These are phyloP conservation scores for Charadrius vociferus DNA, from an alignment of 2,113 vertebrate species.

Conservation along the genomic window DNA sequence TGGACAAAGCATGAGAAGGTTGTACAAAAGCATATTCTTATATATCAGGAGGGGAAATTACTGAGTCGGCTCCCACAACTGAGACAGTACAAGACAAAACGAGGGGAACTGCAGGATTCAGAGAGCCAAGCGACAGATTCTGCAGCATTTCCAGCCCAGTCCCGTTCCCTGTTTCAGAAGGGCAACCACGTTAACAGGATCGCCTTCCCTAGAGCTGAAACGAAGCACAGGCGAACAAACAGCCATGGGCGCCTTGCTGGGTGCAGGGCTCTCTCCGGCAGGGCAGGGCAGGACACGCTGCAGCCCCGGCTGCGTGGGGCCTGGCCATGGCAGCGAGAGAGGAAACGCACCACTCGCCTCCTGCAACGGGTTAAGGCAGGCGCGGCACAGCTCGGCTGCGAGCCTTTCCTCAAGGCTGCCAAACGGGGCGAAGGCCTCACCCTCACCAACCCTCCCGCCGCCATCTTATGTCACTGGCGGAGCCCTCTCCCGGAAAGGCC, in stretches of 20 bases:
- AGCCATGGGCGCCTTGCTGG: fast-evolving
- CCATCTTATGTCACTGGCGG: neutral
- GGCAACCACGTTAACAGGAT: fast-evolving
- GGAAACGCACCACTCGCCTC: neutral
- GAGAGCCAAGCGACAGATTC: neutral
- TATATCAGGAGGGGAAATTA: neutral
- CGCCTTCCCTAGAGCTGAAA: neutral
- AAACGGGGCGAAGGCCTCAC: fast-evolving
- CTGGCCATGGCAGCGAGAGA: fast-evolving
- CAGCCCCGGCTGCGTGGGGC: neutral
- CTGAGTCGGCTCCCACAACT: neutral
- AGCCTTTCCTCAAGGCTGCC: neutral
- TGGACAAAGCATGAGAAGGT: neutral
- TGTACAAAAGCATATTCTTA: neutral
- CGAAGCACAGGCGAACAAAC: fast-evolving
- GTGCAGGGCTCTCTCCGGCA: neutral
- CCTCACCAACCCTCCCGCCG: neutral
- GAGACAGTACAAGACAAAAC: neutral
- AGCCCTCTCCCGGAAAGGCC: neutral
- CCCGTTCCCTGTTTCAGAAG: neutral
- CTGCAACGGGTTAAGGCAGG: fast-evolving
- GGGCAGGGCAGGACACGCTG: fast-evolving
- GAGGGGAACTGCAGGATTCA: neutral
- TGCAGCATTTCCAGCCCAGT: neutral
- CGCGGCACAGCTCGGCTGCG: fast-evolving